Base-by-base conservation (phyloP, 2,797 vertebrate species). In the Falco naumanni region DNA sequence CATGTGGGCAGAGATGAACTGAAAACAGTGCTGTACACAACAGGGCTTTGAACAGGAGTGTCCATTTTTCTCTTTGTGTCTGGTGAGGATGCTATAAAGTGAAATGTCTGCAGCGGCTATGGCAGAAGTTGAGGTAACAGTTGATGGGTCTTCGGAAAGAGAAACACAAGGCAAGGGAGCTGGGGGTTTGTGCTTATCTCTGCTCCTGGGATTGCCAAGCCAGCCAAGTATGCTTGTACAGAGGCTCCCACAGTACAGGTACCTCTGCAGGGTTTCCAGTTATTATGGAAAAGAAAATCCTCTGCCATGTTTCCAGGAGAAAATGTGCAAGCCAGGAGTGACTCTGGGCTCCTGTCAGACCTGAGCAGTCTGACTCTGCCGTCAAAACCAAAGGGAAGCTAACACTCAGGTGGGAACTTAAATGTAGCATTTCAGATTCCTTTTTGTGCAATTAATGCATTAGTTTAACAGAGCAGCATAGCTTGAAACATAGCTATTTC, bases 361-460 rank as follows among this genome's bases (percentile, higher is more conserved):
- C 78, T 48, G 60, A 90, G 68, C 83, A 68, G 53, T 66, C 39
- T 90, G 72, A 70, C 84, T 93, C 60, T 0, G 1, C 76, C 86
- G 57, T 94, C 93, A 91, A 56, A 90, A 68, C 79, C 8, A 4
- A 88, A 41, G 56, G 60, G 76, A 83, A 68, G 72, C 76, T 71
- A 83, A 88, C 69, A 89, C 43, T 24, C 70, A 90, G 84, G 85
- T 94, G 71, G 85, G 93, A 93, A 69, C 61, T 86, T 80, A 78
- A 87, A 93, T 63, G 28, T 78, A 80, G 72, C 61, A 37, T 90
- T 91, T 91, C 54, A 59, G 57, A 91, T 90, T 86, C 54, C 72
- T 81, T 93, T 65, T 76, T 70, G 45, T 43, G 56, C 57, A 61
- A 84, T 77, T 80, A 90, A 84, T 71, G 33, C 72, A 65, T 88